Evolutionary conservation across 2,888 invertebrate genomes (phyloP).

Genomic region (Drosophila parthenogenetica): DNA sequence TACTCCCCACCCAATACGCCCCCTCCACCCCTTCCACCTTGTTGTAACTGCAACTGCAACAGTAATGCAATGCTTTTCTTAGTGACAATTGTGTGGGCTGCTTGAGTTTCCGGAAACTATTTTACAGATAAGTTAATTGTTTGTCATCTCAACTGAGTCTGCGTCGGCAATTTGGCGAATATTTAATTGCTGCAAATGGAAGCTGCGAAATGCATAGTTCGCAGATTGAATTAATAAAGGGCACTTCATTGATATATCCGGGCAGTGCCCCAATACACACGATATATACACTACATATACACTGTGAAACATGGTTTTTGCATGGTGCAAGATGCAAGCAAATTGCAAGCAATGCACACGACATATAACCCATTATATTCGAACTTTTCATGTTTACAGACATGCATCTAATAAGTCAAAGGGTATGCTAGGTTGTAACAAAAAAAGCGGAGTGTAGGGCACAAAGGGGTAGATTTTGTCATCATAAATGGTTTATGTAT

Average conservation of each 20-base stretch:
- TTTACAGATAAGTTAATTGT: slow-evolving; percentile 78
- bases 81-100: slow-evolving; percentile 71
- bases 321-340: slow-evolving; percentile 8
- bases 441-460: too few species aligned
- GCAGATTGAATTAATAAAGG: slow-evolving; percentile 71
- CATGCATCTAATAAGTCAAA: background rate
- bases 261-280: slow-evolving; percentile 19
- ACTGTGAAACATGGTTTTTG: background rate
- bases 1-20: background rate
- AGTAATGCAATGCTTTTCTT: slow-evolving; percentile 39
- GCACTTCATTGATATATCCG: slow-evolving; percentile 76
- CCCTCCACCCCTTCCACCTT: background rate
- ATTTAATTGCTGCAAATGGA: slow-evolving; percentile 74
- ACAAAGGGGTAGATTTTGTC: background rate
- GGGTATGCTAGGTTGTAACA: background rate
- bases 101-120: slow-evolving; percentile 73
- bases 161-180: slow-evolving; percentile 41
- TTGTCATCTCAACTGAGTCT: slow-evolving; percentile 37
- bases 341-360: slow-evolving; percentile 49
- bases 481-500: background rate
- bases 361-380: slow-evolving; percentile 45
- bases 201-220: slow-evolving; percentile 34
- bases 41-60: slow-evolving; percentile 4
- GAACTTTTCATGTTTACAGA: slow-evolving; percentile 5
- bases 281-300: background rate